Conservation (phyloP, 2,113 vertebrate genomes). For the human region DNA sequence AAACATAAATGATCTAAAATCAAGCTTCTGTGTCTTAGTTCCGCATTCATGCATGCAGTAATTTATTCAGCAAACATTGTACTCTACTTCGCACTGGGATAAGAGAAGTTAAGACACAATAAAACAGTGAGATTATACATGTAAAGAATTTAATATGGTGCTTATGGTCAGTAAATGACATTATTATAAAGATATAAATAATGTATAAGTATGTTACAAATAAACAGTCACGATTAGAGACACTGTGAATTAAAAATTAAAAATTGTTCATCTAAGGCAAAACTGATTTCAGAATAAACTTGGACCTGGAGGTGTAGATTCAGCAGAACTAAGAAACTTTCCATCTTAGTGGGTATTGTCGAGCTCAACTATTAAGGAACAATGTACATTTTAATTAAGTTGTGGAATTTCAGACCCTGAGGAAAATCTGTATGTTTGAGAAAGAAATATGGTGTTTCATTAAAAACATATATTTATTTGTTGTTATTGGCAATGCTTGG, state of each 20-base stretch:
- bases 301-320: background rate
- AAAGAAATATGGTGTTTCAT: background rate
- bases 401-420: background rate
- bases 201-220: background rate
- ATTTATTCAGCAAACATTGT: background rate
- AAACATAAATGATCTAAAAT: slow-evolving; percentile 23
- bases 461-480: slow-evolving; percentile 22
- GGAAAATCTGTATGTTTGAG: background rate
- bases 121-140: background rate
- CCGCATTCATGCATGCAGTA: background rate
- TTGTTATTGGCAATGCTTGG: background rate
- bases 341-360: background rate
- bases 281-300: background rate
- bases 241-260: slow-evolving; percentile 18
- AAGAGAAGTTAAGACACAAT: background rate
- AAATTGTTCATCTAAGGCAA: background rate
- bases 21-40: background rate
- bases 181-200: background rate
- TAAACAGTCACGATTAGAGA: background rate
- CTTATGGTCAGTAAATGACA: background rate
- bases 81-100: background rate
- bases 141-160: background rate
- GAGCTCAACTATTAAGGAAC: background rate
- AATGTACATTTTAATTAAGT: background rate
- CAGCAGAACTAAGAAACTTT: background rate